Evolutionary conservation across 2,113 vertebrate genomes (phyloP), one percentile per base, ranked within the genome.

Genomic region (Barnardius zonarius): DNA sequence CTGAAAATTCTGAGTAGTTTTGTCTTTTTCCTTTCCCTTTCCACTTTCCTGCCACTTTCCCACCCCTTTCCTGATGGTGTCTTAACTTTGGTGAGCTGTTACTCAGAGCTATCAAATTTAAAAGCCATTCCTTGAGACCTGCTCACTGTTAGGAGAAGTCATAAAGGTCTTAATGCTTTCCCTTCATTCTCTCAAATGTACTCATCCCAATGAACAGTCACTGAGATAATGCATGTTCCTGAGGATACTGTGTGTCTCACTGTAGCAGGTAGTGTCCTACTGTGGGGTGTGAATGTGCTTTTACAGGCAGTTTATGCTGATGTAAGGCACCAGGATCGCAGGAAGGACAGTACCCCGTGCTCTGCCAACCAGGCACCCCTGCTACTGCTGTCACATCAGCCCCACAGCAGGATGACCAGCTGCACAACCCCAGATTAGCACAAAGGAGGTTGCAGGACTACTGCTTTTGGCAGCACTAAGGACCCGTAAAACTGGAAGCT

Each of bases 191-290:
- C 35, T 55, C 3, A 1, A 37, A 30, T 4, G 10, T 73, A 4
- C 49, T 64, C 33, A 41, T 27, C 44, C 39, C 37, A 0, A 5
- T 28, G 35, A 41, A 20, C 17, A 4, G 46, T 44, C 0, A 0
- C 70, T 1, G 2, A 59, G 74, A 14, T 17, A 5, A 10, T 2
- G 11, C 8, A 0, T 13, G 13, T 37, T 55, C 31, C 31, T 4
- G 1, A 10, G 41, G 22, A 13, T 19, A 9, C 5, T 13, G 5
- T 35, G 33, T 48, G 59, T 43, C 23, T 18, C 23, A 8, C 19
- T 7, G 25, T 62, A 3, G 6, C 73, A 55, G 59, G 43, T 51
- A 35, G 12, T 14, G 16, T 10, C 14, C 11, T 11, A 3, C 17
- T 44, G 23, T 11, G 51, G 55, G 35, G 5, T 37, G 37, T 14